Evolutionary conservation across 2,888 invertebrate genomes (phyloP).

Genomic region (Lypha dubia): DNA sequence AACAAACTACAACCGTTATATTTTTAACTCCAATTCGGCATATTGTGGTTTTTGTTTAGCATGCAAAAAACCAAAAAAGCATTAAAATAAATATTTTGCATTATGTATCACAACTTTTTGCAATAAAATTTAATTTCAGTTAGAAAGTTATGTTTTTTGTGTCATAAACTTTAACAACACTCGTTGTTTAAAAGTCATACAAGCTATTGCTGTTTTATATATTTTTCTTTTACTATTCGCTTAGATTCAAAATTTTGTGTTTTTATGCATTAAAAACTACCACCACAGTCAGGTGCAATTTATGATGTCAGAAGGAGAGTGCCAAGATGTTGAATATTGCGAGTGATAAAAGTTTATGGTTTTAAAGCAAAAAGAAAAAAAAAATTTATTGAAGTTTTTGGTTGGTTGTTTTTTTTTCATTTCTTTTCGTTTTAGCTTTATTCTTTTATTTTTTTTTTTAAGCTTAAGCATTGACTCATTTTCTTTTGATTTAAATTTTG

Average conservation of each 20-base stretch:
- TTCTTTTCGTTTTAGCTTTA: no score
- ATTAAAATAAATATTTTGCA: not conserved
- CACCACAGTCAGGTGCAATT: slow-evolving; percentile 6
- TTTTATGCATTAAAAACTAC: not conserved
- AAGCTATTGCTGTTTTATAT: no score
- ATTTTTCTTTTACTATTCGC: not conserved
- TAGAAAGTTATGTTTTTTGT: not conserved
- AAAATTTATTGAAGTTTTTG: no score
- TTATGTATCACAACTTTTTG: not conserved
- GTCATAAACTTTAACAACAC: not conserved
- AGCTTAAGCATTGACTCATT: not conserved
- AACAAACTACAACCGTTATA: no score
- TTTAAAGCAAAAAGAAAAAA: not conserved
- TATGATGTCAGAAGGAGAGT: no score
- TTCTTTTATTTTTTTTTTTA: no score
- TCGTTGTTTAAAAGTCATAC: not conserved
- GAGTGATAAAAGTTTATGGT: not conserved
- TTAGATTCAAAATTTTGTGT: not conserved
- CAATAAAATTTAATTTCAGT: not conserved
- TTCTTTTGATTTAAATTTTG: not conserved
- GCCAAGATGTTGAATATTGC: not conserved
- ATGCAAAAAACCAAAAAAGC: no score
- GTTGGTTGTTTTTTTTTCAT: no score
- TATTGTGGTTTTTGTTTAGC: no score
- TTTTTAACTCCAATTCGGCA: no score